phyloP scores from a whole-genome alignment of 1,140 invertebrate species.

The Panulirus ornatus region DNA sequence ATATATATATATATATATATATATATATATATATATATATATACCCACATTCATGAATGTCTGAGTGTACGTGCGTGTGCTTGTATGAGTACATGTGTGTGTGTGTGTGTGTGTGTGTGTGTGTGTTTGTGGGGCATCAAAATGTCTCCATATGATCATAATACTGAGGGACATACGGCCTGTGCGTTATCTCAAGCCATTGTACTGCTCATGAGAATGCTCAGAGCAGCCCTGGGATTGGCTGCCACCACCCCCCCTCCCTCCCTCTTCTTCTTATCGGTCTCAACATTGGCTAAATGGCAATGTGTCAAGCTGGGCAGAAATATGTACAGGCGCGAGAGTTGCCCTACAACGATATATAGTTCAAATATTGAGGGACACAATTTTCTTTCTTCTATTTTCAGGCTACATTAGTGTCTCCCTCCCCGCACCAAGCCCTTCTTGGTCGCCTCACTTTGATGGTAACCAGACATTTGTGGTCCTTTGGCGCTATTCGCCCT shows the following conservation, averaged over 20 bases:
- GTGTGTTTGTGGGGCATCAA: too few relatives aligned
- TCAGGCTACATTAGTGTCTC: slow-evolving; percentile 36
- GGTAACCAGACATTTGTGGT: slow-evolving; percentile 51
- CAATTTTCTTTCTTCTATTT: slow-evolving; percentile 49
- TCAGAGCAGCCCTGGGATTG: not conserved
- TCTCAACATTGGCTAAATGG: slow-evolving; percentile 2
- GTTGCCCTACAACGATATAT: slow-evolving; percentile 3
- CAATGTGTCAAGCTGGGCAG: not conserved
- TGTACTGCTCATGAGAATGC: not conserved
- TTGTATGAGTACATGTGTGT: too few relatives aligned
- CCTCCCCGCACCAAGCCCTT: slow-evolving; percentile 13
- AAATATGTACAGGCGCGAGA: not conserved
- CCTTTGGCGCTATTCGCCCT: slow-evolving; percentile 21
- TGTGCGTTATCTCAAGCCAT: not conserved
- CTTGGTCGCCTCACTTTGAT: slow-evolving; percentile 42
- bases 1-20: too few relatives aligned
- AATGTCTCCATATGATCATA: too few relatives aligned
- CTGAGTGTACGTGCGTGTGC: too few relatives aligned
- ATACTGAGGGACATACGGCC: not conserved
- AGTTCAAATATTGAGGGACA: slow-evolving; percentile 33
- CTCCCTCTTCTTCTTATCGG: not conserved
- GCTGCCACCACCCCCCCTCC: not conserved
- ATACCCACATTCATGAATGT: too few relatives aligned
- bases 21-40: too few relatives aligned
- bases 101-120: too few relatives aligned